phyloP scores from a whole-genome alignment of 2,797 vertebrate species.

The Gymnothorax reevesii region DNA sequence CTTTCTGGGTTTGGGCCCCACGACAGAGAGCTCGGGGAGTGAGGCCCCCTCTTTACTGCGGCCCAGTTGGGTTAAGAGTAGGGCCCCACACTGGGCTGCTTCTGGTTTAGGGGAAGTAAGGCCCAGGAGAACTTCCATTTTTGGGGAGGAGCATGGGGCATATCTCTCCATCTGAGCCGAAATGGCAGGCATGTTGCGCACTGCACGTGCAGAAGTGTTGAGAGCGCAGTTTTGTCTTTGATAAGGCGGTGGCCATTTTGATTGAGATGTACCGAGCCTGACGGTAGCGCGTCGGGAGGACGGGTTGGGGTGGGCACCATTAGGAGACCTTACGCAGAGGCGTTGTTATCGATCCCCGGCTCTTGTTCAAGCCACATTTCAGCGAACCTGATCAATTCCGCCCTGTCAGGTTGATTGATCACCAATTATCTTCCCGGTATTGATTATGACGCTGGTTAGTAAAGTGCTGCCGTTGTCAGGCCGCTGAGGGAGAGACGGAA shows the following conservation, averaged over 20 bases:
- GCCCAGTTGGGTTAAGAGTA: background rate
- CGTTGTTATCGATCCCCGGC: slow-evolving; percentile 54
- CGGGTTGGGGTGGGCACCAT: background rate
- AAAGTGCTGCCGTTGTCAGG: slow-evolving; percentile 62
- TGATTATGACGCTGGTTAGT: slow-evolving; percentile 65
- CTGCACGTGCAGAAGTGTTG: background rate
- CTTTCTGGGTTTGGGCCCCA: background rate
- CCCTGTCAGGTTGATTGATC: slow-evolving; percentile 75
- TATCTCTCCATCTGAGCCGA: background rate
- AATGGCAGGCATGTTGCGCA: background rate
- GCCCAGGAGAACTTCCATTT: background rate
- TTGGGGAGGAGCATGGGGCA: background rate
- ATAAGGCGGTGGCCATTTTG: background rate
- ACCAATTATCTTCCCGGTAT: slow-evolving; percentile 69
- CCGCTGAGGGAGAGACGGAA: slow-evolving; percentile 44
- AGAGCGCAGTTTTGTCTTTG: background rate
- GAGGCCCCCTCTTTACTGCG: background rate
- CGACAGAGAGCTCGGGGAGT: background rate
- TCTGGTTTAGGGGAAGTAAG: background rate
- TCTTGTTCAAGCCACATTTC: slow-evolving; percentile 77
- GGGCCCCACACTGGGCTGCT: background rate
- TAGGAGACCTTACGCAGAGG: slow-evolving; percentile 20
- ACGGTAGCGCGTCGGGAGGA: background rate
- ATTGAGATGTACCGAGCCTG: background rate
- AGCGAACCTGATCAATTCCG: slow-evolving; percentile 73